Base-by-base conservation (phyloP, 2,797 vertebrate species). In the Bovichtus diacanthus region DNA sequence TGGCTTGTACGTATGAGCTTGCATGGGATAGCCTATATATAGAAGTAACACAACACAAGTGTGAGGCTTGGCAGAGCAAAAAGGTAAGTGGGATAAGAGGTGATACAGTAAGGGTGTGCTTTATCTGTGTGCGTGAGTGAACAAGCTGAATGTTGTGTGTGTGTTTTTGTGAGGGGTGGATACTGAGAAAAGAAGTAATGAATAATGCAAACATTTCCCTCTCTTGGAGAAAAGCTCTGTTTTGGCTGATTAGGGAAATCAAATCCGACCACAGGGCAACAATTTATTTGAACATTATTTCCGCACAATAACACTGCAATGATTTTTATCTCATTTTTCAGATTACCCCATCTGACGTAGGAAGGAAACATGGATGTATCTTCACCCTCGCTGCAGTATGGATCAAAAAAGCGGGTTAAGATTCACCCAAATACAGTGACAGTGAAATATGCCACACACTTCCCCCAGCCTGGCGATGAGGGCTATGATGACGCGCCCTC, bases 361-460 rank as follows among this genome's bases (percentile, higher is more conserved):
- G n/a, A 70, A 75, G 75, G 58, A 92, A 91, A 91, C 88, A 99
- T 99, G 97, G 97, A 99, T 92, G 89, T 47, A 0, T 94, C 96
- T 61, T 93, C 95, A 64, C 93, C 96, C 76, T 95, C 94, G 0
- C 85, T 93, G 88, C 96, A 96, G 91, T 93, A 95, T 27, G 95
- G 96, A 76, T 93, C 97, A 65, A 99, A 99, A 93, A 99, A 99
- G 90, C 92, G 95, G 66, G 98, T 99, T 62, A 99, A 99, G 94
- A 99, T 99, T 87, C 97, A 99, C 88, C 97, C 98, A 27, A 97
- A 96, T 88, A 97, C 97, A 11, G 96, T 99, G 67, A 99, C 97
- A 1, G 98, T 99, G 60, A 98, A 99, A 92, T 99, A 99, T 13
- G 96, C 96, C 81, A 97, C 96, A 62, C 97, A 99, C 91, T 98